Evolutionary conservation across 2,113 vertebrate species (phyloP).

Genomic region (Forbesichthys agassizii): DNA sequence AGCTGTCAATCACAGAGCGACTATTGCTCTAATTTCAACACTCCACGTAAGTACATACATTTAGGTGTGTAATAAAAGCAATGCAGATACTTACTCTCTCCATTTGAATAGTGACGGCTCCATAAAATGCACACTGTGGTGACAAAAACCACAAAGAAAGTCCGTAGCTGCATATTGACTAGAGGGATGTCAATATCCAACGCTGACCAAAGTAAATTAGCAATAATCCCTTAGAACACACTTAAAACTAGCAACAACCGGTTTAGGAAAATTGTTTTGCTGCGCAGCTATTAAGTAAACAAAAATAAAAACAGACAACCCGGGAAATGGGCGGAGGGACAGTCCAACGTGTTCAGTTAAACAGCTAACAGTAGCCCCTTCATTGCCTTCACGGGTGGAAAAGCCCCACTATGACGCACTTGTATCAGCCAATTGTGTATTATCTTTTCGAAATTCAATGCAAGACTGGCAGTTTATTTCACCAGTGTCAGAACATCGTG

Average conservation of each 20-base stretch:
- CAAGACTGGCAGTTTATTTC: no score
- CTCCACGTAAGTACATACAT: no score
- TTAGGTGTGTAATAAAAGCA: neutral
- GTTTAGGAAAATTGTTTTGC: conserved; percentile 59
- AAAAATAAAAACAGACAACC: conserved; percentile 70
- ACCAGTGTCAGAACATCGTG: no score
- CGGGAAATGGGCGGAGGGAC: conserved; percentile 77
- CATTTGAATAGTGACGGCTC: conserved; percentile 65
- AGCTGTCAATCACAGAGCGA: neutral
- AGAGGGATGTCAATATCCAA: conserved; percentile 32
- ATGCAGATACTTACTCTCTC: conserved; percentile 73
- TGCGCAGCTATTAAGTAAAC: conserved; percentile 63
- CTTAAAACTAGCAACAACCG: conserved; percentile 16
- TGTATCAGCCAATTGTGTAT: neutral
- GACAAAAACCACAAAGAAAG: conserved; percentile 60
- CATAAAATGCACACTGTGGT: conserved; percentile 59
- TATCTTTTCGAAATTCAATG: no score
- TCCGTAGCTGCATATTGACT: conserved; percentile 73
- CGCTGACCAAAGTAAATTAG: conserved; percentile 17
- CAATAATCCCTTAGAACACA: conserved; percentile 37
- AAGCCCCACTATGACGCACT: neutral
- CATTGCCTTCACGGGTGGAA: neutral
- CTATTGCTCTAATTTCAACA: neutral
- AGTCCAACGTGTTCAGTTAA: conserved; percentile 75
- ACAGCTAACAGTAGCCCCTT: conserved; percentile 18